Evolutionary conservation across 37 sponge, comb jelly and placozoan genomes (phyloP).

Genomic region (Agelas oroides): DNA sequence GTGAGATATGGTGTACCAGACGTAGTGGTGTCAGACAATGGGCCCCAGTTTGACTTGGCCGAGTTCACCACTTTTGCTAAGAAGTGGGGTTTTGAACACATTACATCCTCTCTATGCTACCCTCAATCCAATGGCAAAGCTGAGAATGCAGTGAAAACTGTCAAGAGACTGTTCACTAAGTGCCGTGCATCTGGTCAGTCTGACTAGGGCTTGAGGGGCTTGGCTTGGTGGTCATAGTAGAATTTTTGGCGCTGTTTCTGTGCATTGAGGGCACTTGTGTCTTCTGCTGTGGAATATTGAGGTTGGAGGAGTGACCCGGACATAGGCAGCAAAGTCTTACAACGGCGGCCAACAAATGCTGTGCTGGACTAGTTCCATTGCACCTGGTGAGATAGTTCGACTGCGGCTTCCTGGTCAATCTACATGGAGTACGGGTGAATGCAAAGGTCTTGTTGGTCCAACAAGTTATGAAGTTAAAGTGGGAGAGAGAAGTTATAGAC

Average conservation of each 20-base stretch:
- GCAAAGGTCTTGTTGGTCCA: conserved; percentile 30
- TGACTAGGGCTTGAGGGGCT: conserved; percentile 26
- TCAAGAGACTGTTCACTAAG: conserved; percentile 52
- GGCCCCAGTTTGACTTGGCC: no score
- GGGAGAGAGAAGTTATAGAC: conserved; percentile 12
- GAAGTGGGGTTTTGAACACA: no score
- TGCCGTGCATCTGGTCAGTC: conserved; percentile 31
- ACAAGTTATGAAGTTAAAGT: conserved; percentile 53
- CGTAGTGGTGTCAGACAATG: no score
- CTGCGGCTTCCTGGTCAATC: conserved; percentile 46
- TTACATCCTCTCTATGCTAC: no score
- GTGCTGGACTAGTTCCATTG: conserved; percentile 35
- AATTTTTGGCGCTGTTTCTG: conserved; percentile 37
- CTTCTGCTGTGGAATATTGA: background rate
- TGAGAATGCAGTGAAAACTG: conserved; percentile 29
- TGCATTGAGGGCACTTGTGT: background rate
- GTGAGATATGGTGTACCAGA: no score
- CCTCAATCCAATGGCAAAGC: no score
- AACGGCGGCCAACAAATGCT: conserved; percentile 8
- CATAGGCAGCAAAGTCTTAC: conserved; percentile 26
- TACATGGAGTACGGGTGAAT: conserved; percentile 43
- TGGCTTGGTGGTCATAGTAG: conserved; percentile 40
- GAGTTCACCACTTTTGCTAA: no score
- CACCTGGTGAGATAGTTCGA: conserved; percentile 43
- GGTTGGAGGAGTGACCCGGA: background rate